A percentile compares a stretch with the other conserved stretches of the same genome.
These are phyloP conservation scores for Ornithoptera priamus DNA, from an alignment of 2,888 invertebrate species.

Conservation along the genomic window DNA sequence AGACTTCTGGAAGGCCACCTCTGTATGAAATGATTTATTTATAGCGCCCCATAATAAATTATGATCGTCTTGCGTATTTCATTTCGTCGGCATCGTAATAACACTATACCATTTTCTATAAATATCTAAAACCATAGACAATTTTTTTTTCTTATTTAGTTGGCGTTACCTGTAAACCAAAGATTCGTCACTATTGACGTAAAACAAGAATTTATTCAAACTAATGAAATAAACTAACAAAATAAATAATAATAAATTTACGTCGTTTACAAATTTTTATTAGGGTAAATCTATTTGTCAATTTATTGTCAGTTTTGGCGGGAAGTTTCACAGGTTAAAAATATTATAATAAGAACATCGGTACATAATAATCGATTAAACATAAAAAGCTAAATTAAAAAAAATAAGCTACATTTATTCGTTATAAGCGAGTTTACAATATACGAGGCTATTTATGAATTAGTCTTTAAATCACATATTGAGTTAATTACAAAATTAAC, in stretches of 20 bases:
- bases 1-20: slow-evolving; percentile 9
- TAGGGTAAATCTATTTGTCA: too few relatives aligned
- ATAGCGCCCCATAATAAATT: slow-evolving; percentile 35
- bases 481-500: not conserved
- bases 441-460: slow-evolving; percentile 42
- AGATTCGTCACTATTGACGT: too few relatives aligned
- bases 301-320: slow-evolving; percentile 1
- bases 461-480: slow-evolving; percentile 4
- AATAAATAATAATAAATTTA: too few relatives aligned
- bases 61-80: slow-evolving; percentile 11
- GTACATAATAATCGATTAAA: slow-evolving; percentile 26
- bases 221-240: too few relatives aligned
- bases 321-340: slow-evolving; percentile 17
- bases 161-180: too few relatives aligned
- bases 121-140: slow-evolving; percentile 3
- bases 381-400: slow-evolving; percentile 41
- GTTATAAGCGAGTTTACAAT: slow-evolving; percentile 34
- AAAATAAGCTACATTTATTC: slow-evolving; percentile 45
- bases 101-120: not conserved
- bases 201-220: too few relatives aligned
- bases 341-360: slow-evolving; percentile 27
- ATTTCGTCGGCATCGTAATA: slow-evolving; percentile 3
- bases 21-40: slow-evolving; percentile 33
- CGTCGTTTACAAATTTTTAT: too few relatives aligned
- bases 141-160: not conserved